These are phyloP conservation scores for Heliconius nattereri DNA, from an alignment of 1,140 invertebrate genomes.

Conservation along the genomic window DNA sequence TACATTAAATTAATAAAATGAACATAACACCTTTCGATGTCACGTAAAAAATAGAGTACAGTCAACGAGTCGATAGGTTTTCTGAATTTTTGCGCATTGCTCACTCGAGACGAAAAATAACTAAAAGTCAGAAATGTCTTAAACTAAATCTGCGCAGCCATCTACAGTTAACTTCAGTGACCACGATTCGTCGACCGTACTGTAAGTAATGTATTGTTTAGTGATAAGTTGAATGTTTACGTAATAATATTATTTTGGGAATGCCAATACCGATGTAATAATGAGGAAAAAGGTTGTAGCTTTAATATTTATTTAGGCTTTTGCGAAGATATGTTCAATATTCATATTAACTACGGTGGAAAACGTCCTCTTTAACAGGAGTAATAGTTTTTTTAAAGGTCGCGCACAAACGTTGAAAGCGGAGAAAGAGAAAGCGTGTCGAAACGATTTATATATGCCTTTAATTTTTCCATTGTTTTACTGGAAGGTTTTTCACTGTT, in stretches of 20 bases:
- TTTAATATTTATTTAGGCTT: conserved; percentile 6
- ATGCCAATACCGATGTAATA: neutral
- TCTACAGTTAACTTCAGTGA: too few relatives aligned
- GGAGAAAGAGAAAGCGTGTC: neutral
- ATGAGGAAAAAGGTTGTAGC: conserved; percentile 4
- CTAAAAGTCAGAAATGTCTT: too few relatives aligned
- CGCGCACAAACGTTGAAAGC: neutral
- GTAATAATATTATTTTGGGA: neutral
- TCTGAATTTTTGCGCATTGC: too few relatives aligned
- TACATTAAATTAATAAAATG: too few relatives aligned
- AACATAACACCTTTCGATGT: too few relatives aligned
- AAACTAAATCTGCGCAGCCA: too few relatives aligned
- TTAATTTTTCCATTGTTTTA: neutral
- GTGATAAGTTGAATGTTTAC: too few relatives aligned
- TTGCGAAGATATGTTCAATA: neutral
- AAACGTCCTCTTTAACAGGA: neutral
- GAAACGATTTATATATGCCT: neutral
- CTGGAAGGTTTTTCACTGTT: neutral
- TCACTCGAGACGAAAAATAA: too few relatives aligned
- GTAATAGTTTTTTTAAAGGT: neutral
- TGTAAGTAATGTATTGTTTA: too few relatives aligned
- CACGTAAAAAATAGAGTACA: too few relatives aligned
- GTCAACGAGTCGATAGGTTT: too few relatives aligned
- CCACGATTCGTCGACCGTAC: too few relatives aligned
- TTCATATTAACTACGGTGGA: neutral